Conservation (phyloP, 2,888 invertebrate genomes). For the Ectemnius cavifrons region DNA sequence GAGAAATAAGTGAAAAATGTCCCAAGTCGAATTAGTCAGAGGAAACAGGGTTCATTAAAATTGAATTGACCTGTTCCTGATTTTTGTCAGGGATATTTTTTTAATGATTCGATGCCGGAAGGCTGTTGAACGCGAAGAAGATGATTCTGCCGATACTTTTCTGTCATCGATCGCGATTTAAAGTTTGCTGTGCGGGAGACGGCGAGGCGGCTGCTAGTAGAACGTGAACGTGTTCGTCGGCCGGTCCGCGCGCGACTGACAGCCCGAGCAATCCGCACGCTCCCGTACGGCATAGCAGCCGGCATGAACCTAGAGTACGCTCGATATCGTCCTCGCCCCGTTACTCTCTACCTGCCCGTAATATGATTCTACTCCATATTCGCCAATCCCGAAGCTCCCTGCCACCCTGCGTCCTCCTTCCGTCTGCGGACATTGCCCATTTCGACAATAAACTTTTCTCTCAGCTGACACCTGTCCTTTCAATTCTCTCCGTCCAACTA, state of each 20-base stretch:
- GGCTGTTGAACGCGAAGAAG: no score
- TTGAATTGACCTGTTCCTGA: background rate
- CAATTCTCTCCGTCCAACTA: no score
- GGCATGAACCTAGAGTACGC: slow-evolving; percentile 62
- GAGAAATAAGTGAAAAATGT: no score
- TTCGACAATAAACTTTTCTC: no score
- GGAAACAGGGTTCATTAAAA: background rate
- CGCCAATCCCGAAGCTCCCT: slow-evolving; percentile 36
- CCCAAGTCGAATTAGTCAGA: no score
- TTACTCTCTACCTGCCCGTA: slow-evolving; percentile 63
- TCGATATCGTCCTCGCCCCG: slow-evolving; percentile 65
- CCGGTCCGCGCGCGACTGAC: slow-evolving; percentile 70
- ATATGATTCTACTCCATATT: slow-evolving; percentile 70
- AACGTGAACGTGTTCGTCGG: slow-evolving; percentile 51
- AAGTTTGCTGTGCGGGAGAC: background rate
- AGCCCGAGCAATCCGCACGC: slow-evolving; percentile 28
- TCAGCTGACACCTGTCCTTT: no score
- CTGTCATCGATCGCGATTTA: slow-evolving; percentile 42
- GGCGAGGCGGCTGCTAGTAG: background rate
- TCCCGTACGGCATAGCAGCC: slow-evolving; percentile 18
- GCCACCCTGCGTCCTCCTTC: slow-evolving; percentile 40
- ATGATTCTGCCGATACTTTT: slow-evolving; percentile 8
- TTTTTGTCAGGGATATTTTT: background rate
- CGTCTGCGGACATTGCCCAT: background rate
- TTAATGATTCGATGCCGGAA: no score